A percentile compares a stretch with the other conserved stretches of the same genome.
These are phyloP conservation scores for Maniola jurtina DNA, from an alignment of 1,140 invertebrate genomes.

Conservation along the genomic window DNA sequence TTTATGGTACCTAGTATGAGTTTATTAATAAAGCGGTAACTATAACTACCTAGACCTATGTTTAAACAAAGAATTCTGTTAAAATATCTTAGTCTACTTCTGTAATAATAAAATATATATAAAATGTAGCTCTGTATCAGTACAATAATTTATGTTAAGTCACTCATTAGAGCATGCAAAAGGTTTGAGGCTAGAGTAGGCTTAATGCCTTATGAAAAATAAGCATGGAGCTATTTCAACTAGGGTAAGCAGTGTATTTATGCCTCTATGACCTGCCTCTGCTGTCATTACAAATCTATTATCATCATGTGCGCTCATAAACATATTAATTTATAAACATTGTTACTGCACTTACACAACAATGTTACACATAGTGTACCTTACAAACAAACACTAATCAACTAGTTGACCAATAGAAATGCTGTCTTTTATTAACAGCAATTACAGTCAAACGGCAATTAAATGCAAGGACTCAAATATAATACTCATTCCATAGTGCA, in stretches of 20 bases:
- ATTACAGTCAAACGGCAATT: constrained; percentile 14
- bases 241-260: background rate
- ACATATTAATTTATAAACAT: constrained; percentile 35
- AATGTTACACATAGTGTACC: constrained; percentile 22
- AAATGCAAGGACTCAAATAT: constrained; percentile 4
- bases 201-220: background rate
- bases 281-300: background rate
- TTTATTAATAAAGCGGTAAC: too few relatives aligned
- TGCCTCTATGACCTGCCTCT: background rate
- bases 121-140: too few relatives aligned
- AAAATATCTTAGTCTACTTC: too few relatives aligned
- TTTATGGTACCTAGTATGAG: too few relatives aligned
- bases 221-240: background rate
- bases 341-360: constrained; percentile 11
- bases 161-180: background rate
- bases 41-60: too few relatives aligned
- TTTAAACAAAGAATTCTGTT: too few relatives aligned
- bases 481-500: background rate
- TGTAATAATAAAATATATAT: too few relatives aligned
- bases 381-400: constrained; percentile 36
- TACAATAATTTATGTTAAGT: background rate
- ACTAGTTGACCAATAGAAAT: constrained; percentile 38
- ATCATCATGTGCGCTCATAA: constrained; percentile 25
- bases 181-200: too few relatives aligned
- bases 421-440: constrained; percentile 24